Evolutionary conservation across 2,888 invertebrate species (phyloP), one percentile per base, ranked within the genome.

Genomic region (Crematogaster levior): DNA sequence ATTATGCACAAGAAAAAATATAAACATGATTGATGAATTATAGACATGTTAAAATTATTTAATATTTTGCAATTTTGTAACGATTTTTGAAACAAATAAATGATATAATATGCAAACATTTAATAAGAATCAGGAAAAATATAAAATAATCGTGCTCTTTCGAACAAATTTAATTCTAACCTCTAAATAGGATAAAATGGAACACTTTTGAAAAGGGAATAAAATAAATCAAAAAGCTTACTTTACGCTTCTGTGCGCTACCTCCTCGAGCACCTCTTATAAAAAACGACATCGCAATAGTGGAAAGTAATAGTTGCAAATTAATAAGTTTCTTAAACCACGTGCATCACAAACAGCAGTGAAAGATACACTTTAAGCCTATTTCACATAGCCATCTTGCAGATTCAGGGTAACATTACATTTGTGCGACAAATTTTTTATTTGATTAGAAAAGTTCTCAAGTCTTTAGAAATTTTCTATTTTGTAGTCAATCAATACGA

Each of bases 241-340:
- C 93, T 91, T 93, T 93, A 88, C 93, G 88, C 82, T 93, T 93
- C 2, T 72, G 75, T 34, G 83, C 82, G 37, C 85, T 89, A 9
- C 68, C 68, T 24, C 88, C 88, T 24, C 91, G 91, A 77, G 88
- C 90, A 79, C 91, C 89, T 73, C 93, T 83, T 81, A 93, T 93
- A 37, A 93, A 93, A 86, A 93, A 93, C 30, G 93, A 93, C 93
- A 93, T 93, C 18, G 46, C 79, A 15, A 72, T 24, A 34, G 18
- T 61, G 24, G 46, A 83, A 73, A 81, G 70, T 58, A 66, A 65
- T 7, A 51, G 3, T 51, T 61, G 58, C 9, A 40, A 79, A 81
- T 10, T 3, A 51, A 12, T 81, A 83, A 73, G 40, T 81, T 85
- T n/a, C 30, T 15, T 65, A 15, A 30, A 81, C 56, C 88, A 88